These are phyloP conservation scores for Salminus brasiliensis DNA, from an alignment of 2,113 vertebrate species.

Conservation along the genomic window DNA sequence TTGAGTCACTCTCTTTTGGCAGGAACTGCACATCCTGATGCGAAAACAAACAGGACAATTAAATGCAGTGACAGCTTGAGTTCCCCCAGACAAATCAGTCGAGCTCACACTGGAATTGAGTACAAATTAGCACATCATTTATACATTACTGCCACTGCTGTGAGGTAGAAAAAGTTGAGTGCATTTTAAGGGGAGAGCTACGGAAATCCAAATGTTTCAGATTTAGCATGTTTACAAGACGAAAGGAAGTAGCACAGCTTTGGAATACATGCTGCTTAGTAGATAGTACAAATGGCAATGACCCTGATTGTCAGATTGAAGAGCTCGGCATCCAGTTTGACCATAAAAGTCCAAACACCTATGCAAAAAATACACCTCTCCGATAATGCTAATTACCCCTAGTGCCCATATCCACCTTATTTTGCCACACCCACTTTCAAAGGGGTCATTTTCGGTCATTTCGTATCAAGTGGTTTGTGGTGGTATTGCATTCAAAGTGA, in stretches of 20 bases:
- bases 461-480: too few relatives aligned
- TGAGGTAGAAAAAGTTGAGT: background rate
- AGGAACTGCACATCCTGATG: background rate
- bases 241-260: background rate
- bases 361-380: too few relatives aligned
- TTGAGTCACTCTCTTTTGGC: background rate
- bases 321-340: too few relatives aligned
- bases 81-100: background rate
- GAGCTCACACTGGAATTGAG: background rate
- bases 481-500: too few relatives aligned
- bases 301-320: too few relatives aligned
- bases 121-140: constrained; percentile 6
- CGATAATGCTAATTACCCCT: too few relatives aligned
- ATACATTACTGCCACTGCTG: background rate
- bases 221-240: background rate
- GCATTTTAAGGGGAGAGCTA: background rate
- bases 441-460: too few relatives aligned
- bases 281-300: background rate
- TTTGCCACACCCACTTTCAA: too few relatives aligned
- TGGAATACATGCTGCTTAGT: background rate
- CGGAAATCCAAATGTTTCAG: background rate
- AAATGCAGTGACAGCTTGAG: background rate
- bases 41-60: background rate
- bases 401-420: too few relatives aligned
- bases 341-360: too few relatives aligned